Conservation (phyloP, 2,888 invertebrate genomes). For the Deladenus siricidicola region DNA sequence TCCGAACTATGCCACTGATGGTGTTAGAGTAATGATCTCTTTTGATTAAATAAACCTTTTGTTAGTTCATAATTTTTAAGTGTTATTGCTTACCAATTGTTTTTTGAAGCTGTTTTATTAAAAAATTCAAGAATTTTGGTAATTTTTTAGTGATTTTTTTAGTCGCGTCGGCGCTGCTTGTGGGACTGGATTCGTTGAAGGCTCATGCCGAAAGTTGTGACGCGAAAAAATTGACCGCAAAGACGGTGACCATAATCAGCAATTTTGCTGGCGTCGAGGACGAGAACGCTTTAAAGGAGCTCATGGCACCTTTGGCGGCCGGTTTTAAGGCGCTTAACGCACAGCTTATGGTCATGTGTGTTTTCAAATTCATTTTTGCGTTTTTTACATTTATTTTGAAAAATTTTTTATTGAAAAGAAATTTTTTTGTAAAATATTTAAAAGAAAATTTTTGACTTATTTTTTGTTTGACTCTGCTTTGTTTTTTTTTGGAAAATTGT, state of each 20-base stretch:
- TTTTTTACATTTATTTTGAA: background rate
- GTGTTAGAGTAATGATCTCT: no score
- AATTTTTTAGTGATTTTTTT: constrained; percentile 4
- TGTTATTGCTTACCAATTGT: background rate
- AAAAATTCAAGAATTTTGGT: no score
- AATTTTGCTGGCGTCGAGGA: constrained; percentile 16
- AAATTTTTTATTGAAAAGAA: no score
- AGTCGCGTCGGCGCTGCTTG: constrained; percentile 19
- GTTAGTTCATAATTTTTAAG: background rate
- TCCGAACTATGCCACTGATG: no score
- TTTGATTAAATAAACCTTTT: no score
- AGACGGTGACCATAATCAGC: constrained; percentile 19
- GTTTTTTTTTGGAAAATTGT: no score
- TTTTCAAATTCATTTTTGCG: background rate
- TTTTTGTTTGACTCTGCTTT: no score
- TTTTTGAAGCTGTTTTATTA: background rate
- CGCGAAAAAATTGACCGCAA: constrained; percentile 3
- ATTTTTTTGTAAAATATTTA: background rate
- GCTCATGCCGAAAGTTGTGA: constrained; percentile 2
- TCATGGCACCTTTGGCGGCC: constrained; percentile 6
- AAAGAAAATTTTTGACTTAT: background rate
- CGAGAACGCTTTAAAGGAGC: background rate
- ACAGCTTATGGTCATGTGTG: constrained; percentile 16
- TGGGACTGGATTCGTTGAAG: constrained; percentile 15
- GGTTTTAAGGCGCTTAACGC: constrained; percentile 33